Percentiles rank a stretch among this genome's conserved stretches.
Conservation (phyloP, 2,113 vertebrate genomes). For the Silurus meridionalis region DNA sequence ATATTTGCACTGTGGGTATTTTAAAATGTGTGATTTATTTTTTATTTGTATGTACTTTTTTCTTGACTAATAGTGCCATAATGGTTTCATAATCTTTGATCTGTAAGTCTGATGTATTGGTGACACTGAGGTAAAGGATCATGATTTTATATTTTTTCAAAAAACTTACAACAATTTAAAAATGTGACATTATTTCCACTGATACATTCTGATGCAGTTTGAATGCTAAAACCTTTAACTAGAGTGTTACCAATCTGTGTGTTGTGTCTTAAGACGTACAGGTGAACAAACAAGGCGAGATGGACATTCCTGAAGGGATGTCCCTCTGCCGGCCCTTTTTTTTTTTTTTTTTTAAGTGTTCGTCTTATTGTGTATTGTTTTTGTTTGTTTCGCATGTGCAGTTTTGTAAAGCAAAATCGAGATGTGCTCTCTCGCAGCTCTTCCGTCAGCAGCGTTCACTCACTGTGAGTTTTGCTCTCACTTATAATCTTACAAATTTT, state of each 20-base stretch:
- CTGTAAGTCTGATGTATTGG: conserved; percentile 40
- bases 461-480: conserved; percentile 81
- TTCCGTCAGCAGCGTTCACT: conserved; percentile 98
- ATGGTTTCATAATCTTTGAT: conserved; percentile 20
- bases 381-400: conserved; percentile 90
- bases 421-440: conserved; percentile 96
- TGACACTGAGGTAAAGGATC: conserved; percentile 44
- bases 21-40: not conserved
- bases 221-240: conserved; percentile 30
- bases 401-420: conserved; percentile 99
- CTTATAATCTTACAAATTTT: conserved; percentile 69
- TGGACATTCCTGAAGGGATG: conserved; percentile 2
- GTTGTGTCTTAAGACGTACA: conserved; percentile 55
- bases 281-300: conserved; percentile 46
- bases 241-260: conserved; percentile 58
- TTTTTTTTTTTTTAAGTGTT: conserved; percentile 50
- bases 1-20: conserved; percentile 9
- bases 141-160: not conserved
- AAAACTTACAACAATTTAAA: not conserved
- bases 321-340: conserved; percentile 51
- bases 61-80: conserved; percentile 28
- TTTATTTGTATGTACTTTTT: not conserved
- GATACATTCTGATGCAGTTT: not conserved
- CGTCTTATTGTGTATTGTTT: conserved; percentile 81
- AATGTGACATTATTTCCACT: not conserved